phyloP scores from a whole-genome alignment of 1,140 invertebrate genomes.

The Megathymus violae region DNA sequence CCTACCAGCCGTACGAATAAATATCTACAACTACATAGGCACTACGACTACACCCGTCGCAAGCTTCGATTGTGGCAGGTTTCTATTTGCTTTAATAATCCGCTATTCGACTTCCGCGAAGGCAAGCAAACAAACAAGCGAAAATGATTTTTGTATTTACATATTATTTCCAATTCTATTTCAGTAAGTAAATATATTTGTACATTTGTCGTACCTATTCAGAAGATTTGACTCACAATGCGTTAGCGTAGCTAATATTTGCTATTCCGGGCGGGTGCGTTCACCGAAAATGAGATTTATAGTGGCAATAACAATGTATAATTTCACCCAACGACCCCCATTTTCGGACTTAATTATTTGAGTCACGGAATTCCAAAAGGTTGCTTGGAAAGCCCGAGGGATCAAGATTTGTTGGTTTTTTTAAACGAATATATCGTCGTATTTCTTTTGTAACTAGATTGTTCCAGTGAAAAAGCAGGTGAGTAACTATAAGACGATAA shows the following conservation, averaged over 20 bases:
- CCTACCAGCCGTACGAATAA: constrained; percentile 31
- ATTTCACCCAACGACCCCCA: constrained; percentile 73
- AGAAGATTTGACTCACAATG: constrained; percentile 34
- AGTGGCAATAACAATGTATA: constrained; percentile 78
- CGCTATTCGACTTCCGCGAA: constrained; percentile 25
- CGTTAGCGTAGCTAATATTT: constrained; percentile 56
- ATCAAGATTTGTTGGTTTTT: constrained; percentile 71
- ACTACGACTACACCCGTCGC: constrained; percentile 2
- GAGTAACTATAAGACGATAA: constrained; percentile 73
- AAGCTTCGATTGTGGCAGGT: constrained; percentile 29
- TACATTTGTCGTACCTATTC: constrained; percentile 22
- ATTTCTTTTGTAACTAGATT: constrained; percentile 70
- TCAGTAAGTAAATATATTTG: constrained; percentile 21
- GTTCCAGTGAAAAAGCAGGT: constrained; percentile 74
- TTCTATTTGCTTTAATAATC: constrained; percentile 44
- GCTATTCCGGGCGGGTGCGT: constrained; percentile 63
- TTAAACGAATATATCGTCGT: constrained; percentile 61
- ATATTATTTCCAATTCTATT: constrained; percentile 24
- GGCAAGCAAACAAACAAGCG: constrained; percentile 21
- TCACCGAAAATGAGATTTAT: constrained; percentile 76
- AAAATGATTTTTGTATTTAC: constrained; percentile 32
- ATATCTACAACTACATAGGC: constrained; percentile 12
- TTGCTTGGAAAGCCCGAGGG: constrained; percentile 68
- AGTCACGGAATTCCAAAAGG: constrained; percentile 81
- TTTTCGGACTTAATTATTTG: constrained; percentile 78